A percentile compares a stretch with the other conserved stretches of the same genome.
Conservation (phyloP, 92 coral and sea anemone species). For the Parazoanthus atlanticus region DNA sequence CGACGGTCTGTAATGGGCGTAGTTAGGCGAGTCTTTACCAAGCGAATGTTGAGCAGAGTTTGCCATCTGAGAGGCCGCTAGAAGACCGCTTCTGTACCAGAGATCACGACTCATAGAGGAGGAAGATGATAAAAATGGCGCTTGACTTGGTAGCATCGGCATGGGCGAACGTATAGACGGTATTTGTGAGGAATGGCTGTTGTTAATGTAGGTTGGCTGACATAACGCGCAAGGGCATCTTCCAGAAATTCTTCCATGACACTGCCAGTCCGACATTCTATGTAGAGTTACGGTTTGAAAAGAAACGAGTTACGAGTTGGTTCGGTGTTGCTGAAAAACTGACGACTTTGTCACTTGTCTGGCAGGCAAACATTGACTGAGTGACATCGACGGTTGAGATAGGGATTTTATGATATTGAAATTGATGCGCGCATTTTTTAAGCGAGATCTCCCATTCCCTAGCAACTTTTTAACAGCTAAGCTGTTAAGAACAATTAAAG, state of each 20-base stretch:
- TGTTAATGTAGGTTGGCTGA: slow-evolving; percentile 28
- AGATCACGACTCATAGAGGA: slow-evolving; percentile 22
- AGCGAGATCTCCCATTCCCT: slow-evolving; percentile 22
- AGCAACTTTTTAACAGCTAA: slow-evolving; percentile 41
- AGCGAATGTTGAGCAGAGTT: slow-evolving; percentile 19
- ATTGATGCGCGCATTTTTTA: slow-evolving; percentile 43
- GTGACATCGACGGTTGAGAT: slow-evolving; percentile 33
- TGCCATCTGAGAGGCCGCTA: slow-evolving; percentile 27
- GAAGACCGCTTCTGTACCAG: slow-evolving; percentile 35
- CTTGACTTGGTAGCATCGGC: slow-evolving; percentile 32
- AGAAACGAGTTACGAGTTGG: not conserved
- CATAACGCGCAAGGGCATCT: slow-evolving; percentile 31
- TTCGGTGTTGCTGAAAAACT: not conserved
- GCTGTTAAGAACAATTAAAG: slow-evolving; percentile 27
- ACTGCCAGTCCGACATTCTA: slow-evolving; percentile 41
- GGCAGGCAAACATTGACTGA: slow-evolving; percentile 41
- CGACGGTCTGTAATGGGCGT: slow-evolving; percentile 17
- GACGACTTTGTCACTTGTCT: not conserved
- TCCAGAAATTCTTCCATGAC: slow-evolving; percentile 26
- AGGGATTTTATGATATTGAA: slow-evolving; percentile 32
- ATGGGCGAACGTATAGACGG: slow-evolving; percentile 23
- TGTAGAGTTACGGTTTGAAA: not conserved
- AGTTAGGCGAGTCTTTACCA: slow-evolving; percentile 19
- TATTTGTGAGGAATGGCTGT: not conserved
- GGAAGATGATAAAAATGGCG: slow-evolving; percentile 36